phyloP scores from a whole-genome alignment of 2,888 invertebrate species.

The Tetragnatha montana region DNA sequence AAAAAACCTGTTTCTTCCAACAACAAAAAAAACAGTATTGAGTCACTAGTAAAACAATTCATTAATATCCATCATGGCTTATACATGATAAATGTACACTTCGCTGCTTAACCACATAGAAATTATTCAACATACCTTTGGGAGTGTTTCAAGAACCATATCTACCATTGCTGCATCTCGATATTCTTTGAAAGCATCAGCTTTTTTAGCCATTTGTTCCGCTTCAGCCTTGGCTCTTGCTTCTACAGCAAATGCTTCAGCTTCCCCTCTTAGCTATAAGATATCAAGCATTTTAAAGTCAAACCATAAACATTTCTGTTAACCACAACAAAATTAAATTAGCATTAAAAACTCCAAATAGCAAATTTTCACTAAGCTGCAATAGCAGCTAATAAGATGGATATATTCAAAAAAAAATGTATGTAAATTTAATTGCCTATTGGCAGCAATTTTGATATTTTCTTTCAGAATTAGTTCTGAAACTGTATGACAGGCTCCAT shows the following conservation, averaged over 20 bases:
- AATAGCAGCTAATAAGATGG: background rate
- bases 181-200: constrained; percentile 97
- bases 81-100: too few relatives aligned
- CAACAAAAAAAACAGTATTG: too few relatives aligned
- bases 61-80: too few relatives aligned
- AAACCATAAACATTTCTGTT: too few relatives aligned
- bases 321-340: too few relatives aligned
- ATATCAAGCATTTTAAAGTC: background rate
- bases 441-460: background rate
- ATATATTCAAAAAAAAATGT: background rate
- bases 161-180: constrained; percentile 96
- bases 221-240: constrained; percentile 97
- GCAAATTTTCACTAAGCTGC: background rate
- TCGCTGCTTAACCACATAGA: too few relatives aligned
- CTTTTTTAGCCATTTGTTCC: constrained; percentile 97
- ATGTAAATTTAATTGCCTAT: background rate
- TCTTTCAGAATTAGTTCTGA: background rate
- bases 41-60: too few relatives aligned
- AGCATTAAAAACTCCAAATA: too few relatives aligned
- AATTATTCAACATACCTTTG: constrained; percentile 83
- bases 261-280: constrained; percentile 79
- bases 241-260: constrained; percentile 90
- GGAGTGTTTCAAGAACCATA: constrained; percentile 95
- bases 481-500: background rate
- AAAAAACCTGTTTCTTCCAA: too few relatives aligned